phyloP scores from a whole-genome alignment of 2,888 invertebrate species.

The Dione vanillae region DNA sequence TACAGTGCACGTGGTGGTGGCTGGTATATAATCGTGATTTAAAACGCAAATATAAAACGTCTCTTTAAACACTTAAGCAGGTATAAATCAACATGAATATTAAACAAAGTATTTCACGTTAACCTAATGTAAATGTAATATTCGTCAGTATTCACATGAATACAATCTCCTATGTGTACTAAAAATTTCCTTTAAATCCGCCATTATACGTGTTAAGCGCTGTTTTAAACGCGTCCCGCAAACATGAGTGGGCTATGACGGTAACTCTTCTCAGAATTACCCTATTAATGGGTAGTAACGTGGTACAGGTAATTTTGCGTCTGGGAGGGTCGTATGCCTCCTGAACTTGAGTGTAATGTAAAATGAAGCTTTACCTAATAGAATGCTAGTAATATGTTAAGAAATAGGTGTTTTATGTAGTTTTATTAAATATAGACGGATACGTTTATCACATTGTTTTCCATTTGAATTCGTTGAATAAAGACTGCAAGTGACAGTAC shows the following conservation, averaged over 20 bases:
- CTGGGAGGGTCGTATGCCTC: conserved; percentile 30
- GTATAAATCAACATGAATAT: too few relatives aligned
- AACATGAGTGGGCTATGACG: conserved; percentile 54
- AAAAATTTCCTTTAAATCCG: conserved; percentile 58
- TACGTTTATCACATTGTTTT: too few relatives aligned
- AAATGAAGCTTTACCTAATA: conserved; percentile 15
- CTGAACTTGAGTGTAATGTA: conserved; percentile 6
- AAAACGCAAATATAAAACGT: too few relatives aligned
- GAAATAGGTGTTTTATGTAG: background rate
- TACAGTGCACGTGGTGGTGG: too few relatives aligned
- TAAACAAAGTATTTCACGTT: background rate
- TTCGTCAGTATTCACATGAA: conserved; percentile 19
- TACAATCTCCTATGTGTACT: conserved; percentile 31
- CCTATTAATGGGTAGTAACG: conserved; percentile 64
- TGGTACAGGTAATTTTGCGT: conserved; percentile 47
- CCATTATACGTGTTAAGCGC: conserved; percentile 65
- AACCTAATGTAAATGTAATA: conserved; percentile 14
- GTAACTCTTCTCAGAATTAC: conserved; percentile 63
- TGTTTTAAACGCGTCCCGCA: conserved; percentile 55
- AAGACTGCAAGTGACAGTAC: too few relatives aligned
- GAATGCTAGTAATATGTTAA: background rate
- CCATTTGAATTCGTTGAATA: too few relatives aligned
- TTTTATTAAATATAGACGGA: background rate
- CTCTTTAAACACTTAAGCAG: too few relatives aligned
- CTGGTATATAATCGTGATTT: too few relatives aligned